phyloP scores from a whole-genome alignment of 2,113 vertebrate genomes.

The Sebastes schlegelii region DNA sequence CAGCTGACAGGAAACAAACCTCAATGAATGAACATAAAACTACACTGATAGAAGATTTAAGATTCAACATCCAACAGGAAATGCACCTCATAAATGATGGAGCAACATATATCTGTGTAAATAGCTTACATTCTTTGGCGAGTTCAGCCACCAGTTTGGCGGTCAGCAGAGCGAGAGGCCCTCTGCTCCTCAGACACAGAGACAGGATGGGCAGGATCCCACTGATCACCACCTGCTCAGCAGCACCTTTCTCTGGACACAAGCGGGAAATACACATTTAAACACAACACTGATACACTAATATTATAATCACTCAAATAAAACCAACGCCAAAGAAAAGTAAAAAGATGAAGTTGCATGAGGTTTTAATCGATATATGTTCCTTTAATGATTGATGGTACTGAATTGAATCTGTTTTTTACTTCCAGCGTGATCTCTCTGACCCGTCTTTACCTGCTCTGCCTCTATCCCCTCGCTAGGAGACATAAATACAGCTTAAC shows the following conservation, averaged over 20 bases:
- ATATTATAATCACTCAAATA: background rate
- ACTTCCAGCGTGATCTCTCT: background rate
- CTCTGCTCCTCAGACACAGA: constrained; percentile 82
- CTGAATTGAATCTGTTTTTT: background rate
- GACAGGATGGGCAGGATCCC: constrained; percentile 85
- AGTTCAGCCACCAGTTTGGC: constrained; percentile 88
- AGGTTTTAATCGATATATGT: background rate
- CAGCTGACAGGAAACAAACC: constrained; percentile 76
- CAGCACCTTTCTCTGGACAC: constrained; percentile 84
- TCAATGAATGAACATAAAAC: background rate
- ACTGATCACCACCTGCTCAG: constrained; percentile 82
- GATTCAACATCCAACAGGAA: background rate
- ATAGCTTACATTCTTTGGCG: constrained; percentile 85
- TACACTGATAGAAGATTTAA: background rate
- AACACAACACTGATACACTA: background rate
- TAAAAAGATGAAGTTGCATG: no score
- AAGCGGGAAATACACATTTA: constrained; percentile 30
- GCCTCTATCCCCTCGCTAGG: constrained; percentile 9
- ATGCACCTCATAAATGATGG: background rate
- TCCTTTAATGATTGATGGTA: background rate
- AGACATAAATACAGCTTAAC: constrained; percentile 72
- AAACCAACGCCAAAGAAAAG: background rate
- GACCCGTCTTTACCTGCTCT: constrained; percentile 7
- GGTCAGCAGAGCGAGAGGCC: constrained; percentile 79
- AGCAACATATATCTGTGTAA: background rate